Conservation (phyloP, 2,888 invertebrate genomes). For the Pseudococcus jackbeardsleyi region DNA sequence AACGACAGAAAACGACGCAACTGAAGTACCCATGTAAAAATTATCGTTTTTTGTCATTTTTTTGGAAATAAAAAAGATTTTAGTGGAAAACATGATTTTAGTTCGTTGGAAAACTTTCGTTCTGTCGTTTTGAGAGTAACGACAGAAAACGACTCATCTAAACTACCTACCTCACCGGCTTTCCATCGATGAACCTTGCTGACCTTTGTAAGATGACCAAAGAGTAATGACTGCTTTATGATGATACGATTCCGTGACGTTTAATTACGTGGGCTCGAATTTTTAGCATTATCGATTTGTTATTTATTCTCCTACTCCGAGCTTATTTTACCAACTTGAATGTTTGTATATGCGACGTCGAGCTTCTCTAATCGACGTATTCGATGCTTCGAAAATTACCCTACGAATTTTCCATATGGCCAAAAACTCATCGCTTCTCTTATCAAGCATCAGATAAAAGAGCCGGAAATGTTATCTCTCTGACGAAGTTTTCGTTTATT, state of each 20-base stretch:
- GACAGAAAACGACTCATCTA: no score
- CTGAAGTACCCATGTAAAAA: no score
- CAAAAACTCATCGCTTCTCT: background rate
- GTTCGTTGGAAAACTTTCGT: no score
- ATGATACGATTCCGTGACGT: background rate
- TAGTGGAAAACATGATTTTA: no score
- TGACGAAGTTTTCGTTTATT: background rate
- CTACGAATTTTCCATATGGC: background rate
- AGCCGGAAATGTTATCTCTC: constrained; percentile 13
- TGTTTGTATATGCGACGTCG: background rate
- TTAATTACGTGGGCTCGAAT: constrained; percentile 7
- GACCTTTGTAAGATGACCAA: constrained; percentile 20
- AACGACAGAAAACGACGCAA: no score
- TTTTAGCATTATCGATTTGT: background rate
- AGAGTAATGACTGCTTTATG: constrained; percentile 10
- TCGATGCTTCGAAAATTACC: background rate
- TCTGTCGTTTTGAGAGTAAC: no score
- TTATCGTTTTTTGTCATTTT: no score
- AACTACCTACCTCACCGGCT: no score
- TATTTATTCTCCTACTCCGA: background rate
- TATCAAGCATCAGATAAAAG: background rate
- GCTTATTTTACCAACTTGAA: background rate
- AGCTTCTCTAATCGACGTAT: background rate
- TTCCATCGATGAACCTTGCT: background rate
- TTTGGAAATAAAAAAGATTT: no score